Evolutionary conservation across 2,888 invertebrate genomes (phyloP).

Genomic region (Sepiola atlantica): DNA sequence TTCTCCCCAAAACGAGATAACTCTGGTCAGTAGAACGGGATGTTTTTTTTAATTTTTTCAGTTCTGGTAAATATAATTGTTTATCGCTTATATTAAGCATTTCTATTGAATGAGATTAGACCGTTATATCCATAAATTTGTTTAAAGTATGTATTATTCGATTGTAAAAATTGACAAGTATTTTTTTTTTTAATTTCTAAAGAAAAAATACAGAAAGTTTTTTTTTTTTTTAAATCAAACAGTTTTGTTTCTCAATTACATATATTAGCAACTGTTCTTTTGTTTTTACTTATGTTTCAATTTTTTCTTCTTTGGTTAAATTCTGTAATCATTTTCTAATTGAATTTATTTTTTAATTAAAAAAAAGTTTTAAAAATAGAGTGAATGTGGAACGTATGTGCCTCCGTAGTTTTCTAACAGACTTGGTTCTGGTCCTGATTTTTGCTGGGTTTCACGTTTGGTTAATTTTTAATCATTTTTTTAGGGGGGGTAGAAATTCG

Average conservation of each 20-base stretch:
- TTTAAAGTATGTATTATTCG: too few relatives aligned
- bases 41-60: too few relatives aligned
- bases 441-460: not conserved
- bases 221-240: not conserved
- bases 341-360: not conserved
- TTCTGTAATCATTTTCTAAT: not conserved
- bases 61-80: too few relatives aligned
- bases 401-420: constrained; percentile 39
- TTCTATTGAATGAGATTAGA: too few relatives aligned
- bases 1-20: too few relatives aligned
- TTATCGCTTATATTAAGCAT: too few relatives aligned
- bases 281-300: not conserved
- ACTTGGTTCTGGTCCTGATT: not conserved
- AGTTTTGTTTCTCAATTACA: not conserved
- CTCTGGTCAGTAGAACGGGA: too few relatives aligned
- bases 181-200: too few relatives aligned
- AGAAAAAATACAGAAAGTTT: not conserved
- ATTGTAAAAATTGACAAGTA: too few relatives aligned
- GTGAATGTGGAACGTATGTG: constrained; percentile 46
- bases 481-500: not conserved
- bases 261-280: not conserved
- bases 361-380: too few relatives aligned
- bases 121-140: too few relatives aligned
- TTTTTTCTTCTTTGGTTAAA: not conserved
- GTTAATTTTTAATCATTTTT: not conserved